Percentiles rank a stretch among this genome's conserved stretches.
These are phyloP conservation scores for Chrysolina americana DNA, from an alignment of 2,888 invertebrate genomes.

Conservation along the genomic window DNA sequence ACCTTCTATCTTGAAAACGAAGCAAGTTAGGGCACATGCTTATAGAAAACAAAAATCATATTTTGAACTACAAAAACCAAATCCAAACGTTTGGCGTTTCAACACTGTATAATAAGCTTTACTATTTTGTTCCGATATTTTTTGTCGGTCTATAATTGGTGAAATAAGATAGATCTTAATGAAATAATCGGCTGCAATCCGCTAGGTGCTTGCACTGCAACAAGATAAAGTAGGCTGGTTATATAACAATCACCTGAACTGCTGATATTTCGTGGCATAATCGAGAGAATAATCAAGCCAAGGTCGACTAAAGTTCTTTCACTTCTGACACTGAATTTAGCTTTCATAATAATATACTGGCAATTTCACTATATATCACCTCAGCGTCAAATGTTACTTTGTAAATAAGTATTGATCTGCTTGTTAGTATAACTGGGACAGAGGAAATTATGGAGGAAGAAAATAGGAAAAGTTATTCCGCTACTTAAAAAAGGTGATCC, in stretches of 20 bases:
- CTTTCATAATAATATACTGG: conserved; percentile 54
- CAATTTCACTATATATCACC: conserved; percentile 36
- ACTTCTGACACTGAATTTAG: conserved; percentile 66
- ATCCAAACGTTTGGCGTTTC: too few species aligned
- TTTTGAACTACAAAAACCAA: too few species aligned
- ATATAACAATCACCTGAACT: conserved; percentile 48
- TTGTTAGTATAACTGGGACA: conserved; percentile 2
- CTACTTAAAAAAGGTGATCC: too few species aligned
- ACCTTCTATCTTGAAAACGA: too few species aligned
- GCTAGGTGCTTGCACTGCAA: neutral
- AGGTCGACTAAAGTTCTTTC: conserved; percentile 63
- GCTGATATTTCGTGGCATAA: conserved; percentile 46
- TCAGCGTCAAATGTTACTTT: neutral
- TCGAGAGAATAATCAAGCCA: conserved; percentile 50
- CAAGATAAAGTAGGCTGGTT: conserved; percentile 44
- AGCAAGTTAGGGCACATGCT: too few species aligned
- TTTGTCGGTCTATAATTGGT: too few species aligned
- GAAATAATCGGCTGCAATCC: neutral
- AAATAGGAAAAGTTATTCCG: too few species aligned
- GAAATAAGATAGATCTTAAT: neutral
- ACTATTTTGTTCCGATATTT: too few species aligned
- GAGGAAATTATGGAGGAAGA: neutral
- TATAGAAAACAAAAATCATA: too few species aligned
- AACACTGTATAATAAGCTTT: too few species aligned
- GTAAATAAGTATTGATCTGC: neutral